These are phyloP conservation scores for Synanthedon andrenaeformis DNA, from an alignment of 2,888 invertebrate genomes.

Conservation along the genomic window DNA sequence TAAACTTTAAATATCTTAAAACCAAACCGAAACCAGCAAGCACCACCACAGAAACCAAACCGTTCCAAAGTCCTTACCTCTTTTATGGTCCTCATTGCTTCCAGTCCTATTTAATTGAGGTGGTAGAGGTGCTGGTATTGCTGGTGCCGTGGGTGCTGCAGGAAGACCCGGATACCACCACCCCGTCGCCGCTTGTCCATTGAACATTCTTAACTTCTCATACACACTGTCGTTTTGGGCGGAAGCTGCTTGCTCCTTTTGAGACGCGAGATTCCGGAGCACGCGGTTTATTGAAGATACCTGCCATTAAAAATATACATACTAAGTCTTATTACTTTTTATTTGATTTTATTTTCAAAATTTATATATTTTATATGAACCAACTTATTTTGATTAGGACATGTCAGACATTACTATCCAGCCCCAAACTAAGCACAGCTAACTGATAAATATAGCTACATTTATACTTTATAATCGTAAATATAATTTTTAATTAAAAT, in stretches of 20 bases:
- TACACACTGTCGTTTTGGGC: conserved; percentile 91
- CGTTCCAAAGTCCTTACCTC: conserved; percentile 67
- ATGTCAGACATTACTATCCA: no score
- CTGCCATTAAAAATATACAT: conserved; percentile 58
- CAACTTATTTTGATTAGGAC: background rate
- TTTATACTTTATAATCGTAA: no score
- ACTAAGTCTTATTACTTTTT: background rate
- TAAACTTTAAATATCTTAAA: no score
- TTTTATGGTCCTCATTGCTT: conserved; percentile 79
- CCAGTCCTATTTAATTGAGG: conserved; percentile 71
- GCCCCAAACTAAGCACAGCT: no score
- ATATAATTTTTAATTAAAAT: no score
- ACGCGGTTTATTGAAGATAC: conserved; percentile 99
- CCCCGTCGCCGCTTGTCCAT: conserved; percentile 86
- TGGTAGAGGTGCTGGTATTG: conserved; percentile 77
- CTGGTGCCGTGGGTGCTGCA: conserved; percentile 77
- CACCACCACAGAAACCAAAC: background rate
- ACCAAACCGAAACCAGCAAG: background rate
- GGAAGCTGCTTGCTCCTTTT: conserved; percentile 92
- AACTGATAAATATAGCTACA: no score
- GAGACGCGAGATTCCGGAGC: conserved; percentile 93
- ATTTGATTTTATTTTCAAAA: background rate
- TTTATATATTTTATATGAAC: background rate
- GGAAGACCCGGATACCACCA: conserved; percentile 90
- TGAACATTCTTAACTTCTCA: conserved; percentile 95